Conservation (phyloP, 1,140 invertebrate genomes). For the Drosophila santomea region DNA sequence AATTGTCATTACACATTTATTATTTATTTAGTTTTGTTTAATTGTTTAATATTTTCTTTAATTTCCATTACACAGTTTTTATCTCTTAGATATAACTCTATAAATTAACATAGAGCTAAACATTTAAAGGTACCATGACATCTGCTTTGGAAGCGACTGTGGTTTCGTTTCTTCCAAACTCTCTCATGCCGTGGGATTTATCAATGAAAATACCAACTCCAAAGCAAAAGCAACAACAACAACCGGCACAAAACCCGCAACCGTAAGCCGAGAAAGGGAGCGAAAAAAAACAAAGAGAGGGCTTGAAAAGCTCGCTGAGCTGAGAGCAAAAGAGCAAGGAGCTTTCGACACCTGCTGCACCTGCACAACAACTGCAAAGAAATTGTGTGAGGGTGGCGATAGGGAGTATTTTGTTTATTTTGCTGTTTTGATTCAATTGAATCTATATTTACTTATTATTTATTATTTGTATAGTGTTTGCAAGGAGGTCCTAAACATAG, state of each 20-base stretch:
- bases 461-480: background rate
- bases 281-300: conserved; percentile 52
- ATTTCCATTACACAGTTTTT: too few relatives aligned
- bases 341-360: conserved; percentile 70
- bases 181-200: conserved; percentile 48
- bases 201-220: conserved; percentile 67
- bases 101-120: background rate
- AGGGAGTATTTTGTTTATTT: conserved; percentile 6
- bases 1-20: too few relatives aligned
- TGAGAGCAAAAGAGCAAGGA: conserved; percentile 25
- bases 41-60: too few relatives aligned
- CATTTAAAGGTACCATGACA: background rate
- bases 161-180: background rate
- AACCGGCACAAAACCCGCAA: conserved; percentile 67
- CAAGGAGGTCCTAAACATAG: too few relatives aligned
- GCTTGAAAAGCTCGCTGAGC: conserved; percentile 56
- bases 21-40: too few relatives aligned
- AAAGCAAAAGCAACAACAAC: conserved; percentile 50
- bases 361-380: conserved; percentile 22
- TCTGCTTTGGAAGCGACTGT: conserved; percentile 53
- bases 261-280: conserved; percentile 17
- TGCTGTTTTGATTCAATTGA: background rate
- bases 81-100: background rate
- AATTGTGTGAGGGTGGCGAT: background rate
- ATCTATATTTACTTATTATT: background rate